phyloP scores from a whole-genome alignment of 2,888 invertebrate genomes.

The Caenorhabditis sp. region DNA sequence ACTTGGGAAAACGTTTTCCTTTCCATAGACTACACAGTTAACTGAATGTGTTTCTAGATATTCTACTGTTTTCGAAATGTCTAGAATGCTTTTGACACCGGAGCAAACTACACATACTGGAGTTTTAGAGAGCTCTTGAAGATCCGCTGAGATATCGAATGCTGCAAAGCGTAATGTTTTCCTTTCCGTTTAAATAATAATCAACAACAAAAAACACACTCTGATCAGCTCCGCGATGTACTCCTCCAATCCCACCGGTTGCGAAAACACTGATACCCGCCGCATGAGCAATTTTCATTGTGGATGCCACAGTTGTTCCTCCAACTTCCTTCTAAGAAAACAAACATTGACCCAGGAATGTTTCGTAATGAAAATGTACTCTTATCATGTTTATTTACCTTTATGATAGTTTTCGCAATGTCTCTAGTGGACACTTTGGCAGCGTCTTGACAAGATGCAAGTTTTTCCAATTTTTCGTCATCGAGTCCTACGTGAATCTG shows the following conservation, averaged over 20 bases:
- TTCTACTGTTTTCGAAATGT: constrained; percentile 94
- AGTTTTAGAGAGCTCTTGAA: constrained; percentile 92
- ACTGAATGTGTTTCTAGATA: constrained; percentile 97
- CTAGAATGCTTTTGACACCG: constrained; percentile 97
- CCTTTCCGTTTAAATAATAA: too few relatives aligned
- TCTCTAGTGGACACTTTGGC: constrained; percentile 91
- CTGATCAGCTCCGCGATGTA: constrained; percentile 92
- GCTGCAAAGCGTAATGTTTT: constrained; percentile 82
- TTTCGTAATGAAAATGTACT: neutral
- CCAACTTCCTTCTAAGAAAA: constrained; percentile 85
- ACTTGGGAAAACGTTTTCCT: constrained; percentile 90
- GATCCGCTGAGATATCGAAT: constrained; percentile 95
- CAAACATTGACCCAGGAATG: neutral
- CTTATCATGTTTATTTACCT: constrained; percentile 48
- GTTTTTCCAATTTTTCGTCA: constrained; percentile 86
- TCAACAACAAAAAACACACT: constrained; percentile 84
- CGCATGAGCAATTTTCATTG: constrained; percentile 90
- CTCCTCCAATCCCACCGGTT: constrained; percentile 95
- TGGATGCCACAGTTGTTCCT: constrained; percentile 97
- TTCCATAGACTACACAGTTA: constrained; percentile 90
- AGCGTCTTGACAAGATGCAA: constrained; percentile 86
- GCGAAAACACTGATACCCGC: constrained; percentile 94
- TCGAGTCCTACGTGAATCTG: constrained; percentile 85
- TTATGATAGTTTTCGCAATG: constrained; percentile 74
- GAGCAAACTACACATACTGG: constrained; percentile 94